A percentile compares a stretch with the other conserved stretches of the same genome.
Conservation (phyloP, 2,113 vertebrate genomes). For the Nerophis ophidion region DNA sequence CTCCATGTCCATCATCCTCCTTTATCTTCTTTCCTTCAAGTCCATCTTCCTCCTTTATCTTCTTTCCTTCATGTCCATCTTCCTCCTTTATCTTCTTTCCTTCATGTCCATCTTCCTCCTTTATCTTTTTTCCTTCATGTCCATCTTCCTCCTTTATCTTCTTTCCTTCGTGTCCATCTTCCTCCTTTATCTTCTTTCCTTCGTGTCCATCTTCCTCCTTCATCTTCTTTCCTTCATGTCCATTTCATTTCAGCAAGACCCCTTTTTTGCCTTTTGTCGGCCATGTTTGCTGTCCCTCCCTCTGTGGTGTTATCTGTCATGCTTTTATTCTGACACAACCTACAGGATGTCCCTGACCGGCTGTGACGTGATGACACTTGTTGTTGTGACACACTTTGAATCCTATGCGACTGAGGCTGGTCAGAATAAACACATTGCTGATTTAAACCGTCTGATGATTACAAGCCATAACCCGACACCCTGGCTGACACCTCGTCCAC, state of each 20-base stretch:
- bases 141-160: not conserved
- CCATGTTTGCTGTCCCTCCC: conserved; percentile 8
- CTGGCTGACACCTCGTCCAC: not conserved
- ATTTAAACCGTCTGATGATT: too few relatives aligned
- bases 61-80: not conserved
- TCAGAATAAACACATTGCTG: too few relatives aligned
- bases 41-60: not conserved
- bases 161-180: not conserved
- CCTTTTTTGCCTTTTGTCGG: not conserved
- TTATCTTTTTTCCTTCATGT: too few relatives aligned
- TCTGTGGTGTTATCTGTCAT: too few relatives aligned
- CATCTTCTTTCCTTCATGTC: not conserved
- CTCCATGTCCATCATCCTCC: too few relatives aligned
- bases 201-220: not conserved
- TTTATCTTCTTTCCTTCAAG: not conserved
- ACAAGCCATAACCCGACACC: too few relatives aligned
- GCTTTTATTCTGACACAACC: too few relatives aligned
- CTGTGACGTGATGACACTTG: too few relatives aligned
- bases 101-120: too few relatives aligned
- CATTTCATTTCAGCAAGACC: conserved; percentile 18
- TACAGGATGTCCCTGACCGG: too few relatives aligned
- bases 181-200: not conserved
- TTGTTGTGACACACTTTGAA: too few relatives aligned
- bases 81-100: not conserved
- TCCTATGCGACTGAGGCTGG: too few relatives aligned